Evolutionary conservation across 1,140 invertebrate genomes (phyloP), one percentile per base, ranked within the genome.

Genomic region (Hirudo medicinalis): DNA sequence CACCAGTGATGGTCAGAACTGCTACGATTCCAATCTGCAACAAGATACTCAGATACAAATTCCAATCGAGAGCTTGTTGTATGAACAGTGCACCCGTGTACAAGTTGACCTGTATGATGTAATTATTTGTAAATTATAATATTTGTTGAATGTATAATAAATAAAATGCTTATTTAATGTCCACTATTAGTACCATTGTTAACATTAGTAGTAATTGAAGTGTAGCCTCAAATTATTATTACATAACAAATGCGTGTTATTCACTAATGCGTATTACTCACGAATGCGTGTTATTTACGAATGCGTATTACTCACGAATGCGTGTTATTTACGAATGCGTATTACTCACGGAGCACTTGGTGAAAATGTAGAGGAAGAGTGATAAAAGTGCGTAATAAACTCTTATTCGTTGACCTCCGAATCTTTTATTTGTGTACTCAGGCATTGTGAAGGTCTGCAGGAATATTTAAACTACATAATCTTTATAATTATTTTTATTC

Each of bases 321-420:
- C n/a, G n/a, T n/a, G n/a, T n/a, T n/a, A n/a, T n/a, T n/a, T n/a
- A n/a, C n/a, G n/a, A n/a, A n/a, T 32, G 9, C 73, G 32, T 36
- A 36, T 3, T 36, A 80, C 82, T 82, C 78, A 87, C 86, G 32
- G 86, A 86, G 63, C 86, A 86, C 78, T 87, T 87, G 17, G 86
- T 87, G 76, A 87, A 86, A 22, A 87, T 82, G 75, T 86, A 87
- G 6, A 87, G 78, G 20, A 86, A 76, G 75, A 87, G 78, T 19
- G 86, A 83, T 6, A 87, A 77, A 54, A 85, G 79, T 11, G 86
- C 84, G 19, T 87, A 79, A 75, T 86, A 86, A 19, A 86, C 78
- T 60, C 85, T 75, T 63, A 87, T 87, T 70, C 86, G 77, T 75
- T 85, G 80, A 27, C 86, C 86, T 5, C 86, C 86, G 76, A 87